phyloP scores from a whole-genome alignment of 1,140 invertebrate genomes.

The Bilobella aurantiaca region DNA sequence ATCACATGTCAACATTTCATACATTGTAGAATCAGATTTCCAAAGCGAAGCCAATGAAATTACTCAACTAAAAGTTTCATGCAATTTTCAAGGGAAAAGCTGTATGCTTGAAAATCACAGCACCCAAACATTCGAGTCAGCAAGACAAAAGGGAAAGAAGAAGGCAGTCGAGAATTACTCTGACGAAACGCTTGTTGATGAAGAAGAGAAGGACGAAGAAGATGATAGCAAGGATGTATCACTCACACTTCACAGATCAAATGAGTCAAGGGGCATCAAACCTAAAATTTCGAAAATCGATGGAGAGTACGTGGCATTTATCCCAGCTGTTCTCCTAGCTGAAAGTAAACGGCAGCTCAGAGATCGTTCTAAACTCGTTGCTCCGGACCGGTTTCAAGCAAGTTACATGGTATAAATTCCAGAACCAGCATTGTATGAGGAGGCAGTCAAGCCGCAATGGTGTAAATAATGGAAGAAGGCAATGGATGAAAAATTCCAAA shows the following conservation, averaged over 20 bases:
- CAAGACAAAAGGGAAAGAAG: conserved; percentile 37
- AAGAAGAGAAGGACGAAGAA: background rate
- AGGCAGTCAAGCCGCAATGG: background rate
- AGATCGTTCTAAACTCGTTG: background rate
- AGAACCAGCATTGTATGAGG: background rate
- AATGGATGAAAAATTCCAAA: background rate
- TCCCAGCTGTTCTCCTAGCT: background rate
- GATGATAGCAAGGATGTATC: background rate
- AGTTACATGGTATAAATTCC: background rate
- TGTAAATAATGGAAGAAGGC: background rate
- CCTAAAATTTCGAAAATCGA: background rate
- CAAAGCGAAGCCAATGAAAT: background rate
- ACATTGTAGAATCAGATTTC: background rate
- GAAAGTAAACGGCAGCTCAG: background rate
- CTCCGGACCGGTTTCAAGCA: background rate
- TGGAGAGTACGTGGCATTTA: background rate
- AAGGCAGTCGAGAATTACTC: conserved; percentile 24
- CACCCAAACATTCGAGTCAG: background rate
- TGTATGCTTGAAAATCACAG: background rate
- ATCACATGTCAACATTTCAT: background rate
- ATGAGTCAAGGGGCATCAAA: background rate
- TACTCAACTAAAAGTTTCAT: too few species aligned
- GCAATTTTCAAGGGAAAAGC: too few species aligned
- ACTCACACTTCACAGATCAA: too few species aligned
- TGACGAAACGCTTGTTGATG: background rate